Conservation (phyloP, 2,888 invertebrate genomes). For the Dryobotodes eremita region DNA sequence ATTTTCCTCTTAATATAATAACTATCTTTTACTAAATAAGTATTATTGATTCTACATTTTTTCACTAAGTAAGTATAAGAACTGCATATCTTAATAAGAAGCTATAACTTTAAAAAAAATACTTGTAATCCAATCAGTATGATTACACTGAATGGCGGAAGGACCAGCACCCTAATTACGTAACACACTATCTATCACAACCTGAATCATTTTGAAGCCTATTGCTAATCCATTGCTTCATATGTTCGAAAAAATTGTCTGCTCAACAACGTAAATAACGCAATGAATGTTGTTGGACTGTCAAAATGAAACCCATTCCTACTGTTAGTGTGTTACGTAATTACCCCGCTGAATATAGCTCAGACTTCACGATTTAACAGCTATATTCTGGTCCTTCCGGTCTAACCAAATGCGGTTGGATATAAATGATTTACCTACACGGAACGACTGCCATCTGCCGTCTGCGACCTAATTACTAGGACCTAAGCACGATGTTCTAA, state of each 20-base stretch:
- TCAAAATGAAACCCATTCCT: too few relatives aligned
- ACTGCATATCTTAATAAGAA: neutral
- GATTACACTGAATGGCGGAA: neutral
- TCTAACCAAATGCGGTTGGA: slow-evolving; percentile 16
- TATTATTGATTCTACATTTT: too few relatives aligned
- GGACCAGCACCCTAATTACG: too few relatives aligned
- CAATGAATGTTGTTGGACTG: too few relatives aligned
- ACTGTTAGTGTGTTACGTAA: too few relatives aligned
- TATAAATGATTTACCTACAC: slow-evolving; percentile 25
- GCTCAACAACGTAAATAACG: too few relatives aligned
- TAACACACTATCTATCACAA: too few relatives aligned
- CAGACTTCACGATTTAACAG: neutral
- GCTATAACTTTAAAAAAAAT: neutral
- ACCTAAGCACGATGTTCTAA: neutral
- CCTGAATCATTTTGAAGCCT: too few relatives aligned
- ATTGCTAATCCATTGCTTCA: too few relatives aligned
- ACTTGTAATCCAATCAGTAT: neutral
- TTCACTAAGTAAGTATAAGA: neutral
- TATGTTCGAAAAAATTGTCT: too few relatives aligned
- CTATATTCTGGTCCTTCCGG: slow-evolving; percentile 14
- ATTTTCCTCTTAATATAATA: too few relatives aligned
- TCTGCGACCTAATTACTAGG: neutral
- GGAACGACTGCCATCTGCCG: slow-evolving; percentile 16
- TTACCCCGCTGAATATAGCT: neutral
- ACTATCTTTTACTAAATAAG: too few relatives aligned